These are phyloP conservation scores for Graphium colonna DNA, from an alignment of 2,888 invertebrate genomes.

Conservation along the genomic window DNA sequence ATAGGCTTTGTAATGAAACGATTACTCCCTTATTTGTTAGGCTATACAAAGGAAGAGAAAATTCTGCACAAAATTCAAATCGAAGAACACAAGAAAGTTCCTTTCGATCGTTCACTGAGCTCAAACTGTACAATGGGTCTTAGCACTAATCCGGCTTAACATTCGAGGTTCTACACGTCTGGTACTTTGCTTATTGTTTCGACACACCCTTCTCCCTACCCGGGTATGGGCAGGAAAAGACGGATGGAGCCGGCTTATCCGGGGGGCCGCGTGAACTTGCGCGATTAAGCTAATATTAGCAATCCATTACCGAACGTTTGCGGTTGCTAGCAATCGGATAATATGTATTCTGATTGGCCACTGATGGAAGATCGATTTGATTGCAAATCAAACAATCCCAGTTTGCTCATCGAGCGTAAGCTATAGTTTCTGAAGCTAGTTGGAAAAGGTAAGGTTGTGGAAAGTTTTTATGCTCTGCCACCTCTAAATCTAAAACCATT, in stretches of 20 bases:
- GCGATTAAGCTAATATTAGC: constrained; percentile 77
- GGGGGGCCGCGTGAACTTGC: constrained; percentile 50
- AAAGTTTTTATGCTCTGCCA: no score
- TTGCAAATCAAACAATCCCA: constrained; percentile 2
- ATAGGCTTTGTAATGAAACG: no score
- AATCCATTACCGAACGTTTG: constrained; percentile 61
- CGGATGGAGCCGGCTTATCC: constrained; percentile 64
- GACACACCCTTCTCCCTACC: constrained; percentile 26
- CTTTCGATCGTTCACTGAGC: constrained; percentile 1
- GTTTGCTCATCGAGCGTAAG: no score
- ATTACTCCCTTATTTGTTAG: no score
- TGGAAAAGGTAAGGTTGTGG: no score
- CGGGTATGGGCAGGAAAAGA: constrained; percentile 59
- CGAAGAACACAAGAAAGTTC: neutral
- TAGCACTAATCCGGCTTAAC: constrained; percentile 16
- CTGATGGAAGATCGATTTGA: neutral
- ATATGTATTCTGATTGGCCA: constrained; percentile 1
- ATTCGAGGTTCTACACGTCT: constrained; percentile 15
- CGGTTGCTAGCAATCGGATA: constrained; percentile 6
- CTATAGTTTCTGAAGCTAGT: no score
- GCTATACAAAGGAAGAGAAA: no score
- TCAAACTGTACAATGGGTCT: constrained; percentile 4
- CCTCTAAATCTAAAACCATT: no score
- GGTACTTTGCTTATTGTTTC: constrained; percentile 29
- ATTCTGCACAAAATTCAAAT: neutral